Evolutionary conservation across 1,140 invertebrate genomes (phyloP), one percentile per base, ranked within the genome.

Genomic region (Oedothorax gibbosus): DNA sequence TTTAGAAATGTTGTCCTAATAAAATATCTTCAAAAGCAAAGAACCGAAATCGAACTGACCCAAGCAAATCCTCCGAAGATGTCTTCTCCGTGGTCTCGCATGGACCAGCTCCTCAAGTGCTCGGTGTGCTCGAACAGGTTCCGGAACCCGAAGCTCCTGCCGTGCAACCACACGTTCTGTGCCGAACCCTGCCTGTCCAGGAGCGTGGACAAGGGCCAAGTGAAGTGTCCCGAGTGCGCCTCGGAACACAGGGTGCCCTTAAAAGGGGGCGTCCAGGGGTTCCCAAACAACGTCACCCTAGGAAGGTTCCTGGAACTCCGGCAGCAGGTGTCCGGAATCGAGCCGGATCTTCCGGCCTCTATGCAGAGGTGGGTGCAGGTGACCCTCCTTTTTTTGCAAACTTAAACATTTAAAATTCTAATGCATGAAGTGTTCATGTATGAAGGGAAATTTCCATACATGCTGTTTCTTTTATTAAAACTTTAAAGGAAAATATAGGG

Each of bases 141-240:
- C 91, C 93, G 96, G 88, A 97, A 98, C 90, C 98, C 98, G 51
- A 99, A 99, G 91, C 92, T 99, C 88, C 91, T 99, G 88, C 98
- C 98, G 94, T 99, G 98, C 90, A 98, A 99, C 92, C 98, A 99
- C 93, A 99, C 97, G 87, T 99, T 98, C 91, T 99, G 98, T 90
- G 96, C 98, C 94, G 96, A 97, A 88, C 97, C 97, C 54, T 99
- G 97, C 90, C 96, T 98, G 94, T 97, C 98, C 91, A 96, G 96
- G 81, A 93, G 98, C 65, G 96, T 97, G 87, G 97, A 98, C 91
- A 92, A 95, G 87, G 92, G 95, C 92, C 72, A 83, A 51, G 95
- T 99, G 56, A 98, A 98, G 93, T 99, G 98, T 93, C 98, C 98
- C 88, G 98, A 99, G 94, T 99, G 98, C 89, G 93, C 98, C 78